Evolutionary conservation across 30 jellyfish, hydroid and myxozoan genomes (phyloP).

Genomic region (Chironex yamaguchii): DNA sequence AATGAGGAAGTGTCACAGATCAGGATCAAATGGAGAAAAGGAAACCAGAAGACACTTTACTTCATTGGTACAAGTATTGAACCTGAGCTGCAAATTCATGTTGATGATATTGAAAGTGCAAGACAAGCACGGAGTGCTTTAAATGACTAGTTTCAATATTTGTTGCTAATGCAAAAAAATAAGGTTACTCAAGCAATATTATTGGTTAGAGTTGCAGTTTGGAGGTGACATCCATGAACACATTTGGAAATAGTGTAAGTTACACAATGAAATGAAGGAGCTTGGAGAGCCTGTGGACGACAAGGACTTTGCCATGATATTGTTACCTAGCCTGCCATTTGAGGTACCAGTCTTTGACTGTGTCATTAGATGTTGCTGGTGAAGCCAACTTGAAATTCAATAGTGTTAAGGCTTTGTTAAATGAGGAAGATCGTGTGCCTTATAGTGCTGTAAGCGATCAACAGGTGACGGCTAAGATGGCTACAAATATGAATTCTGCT

Average conservation of each 20-base stretch:
- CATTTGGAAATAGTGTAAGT: conserved; percentile 26
- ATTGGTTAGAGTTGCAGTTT: conserved; percentile 36
- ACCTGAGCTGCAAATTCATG: conserved; percentile 42
- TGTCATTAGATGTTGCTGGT: conserved; percentile 43
- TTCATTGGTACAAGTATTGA: conserved; percentile 29
- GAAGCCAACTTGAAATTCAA: conserved; percentile 6
- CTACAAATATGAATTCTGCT: neutral
- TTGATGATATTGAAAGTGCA: conserved; percentile 3
- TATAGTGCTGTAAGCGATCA: neutral
- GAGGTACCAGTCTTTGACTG: conserved; percentile 40
- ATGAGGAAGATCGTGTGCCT: conserved; percentile 8
- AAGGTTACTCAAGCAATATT: conserved; percentile 21
- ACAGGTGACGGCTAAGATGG: neutral
- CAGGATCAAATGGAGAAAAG: conserved; percentile 21
- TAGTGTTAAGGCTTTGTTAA: conserved; percentile 29
- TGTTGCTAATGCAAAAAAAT: conserved; percentile 45
- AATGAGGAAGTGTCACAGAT: neutral
- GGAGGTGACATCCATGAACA: conserved; percentile 38
- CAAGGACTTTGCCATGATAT: conserved; percentile 39
- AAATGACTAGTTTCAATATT: conserved; percentile 48
- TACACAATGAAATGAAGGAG: conserved; percentile 46
- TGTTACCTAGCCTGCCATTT: conserved; percentile 29
- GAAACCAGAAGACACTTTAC: conserved; percentile 35
- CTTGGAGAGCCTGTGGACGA: conserved; percentile 21
- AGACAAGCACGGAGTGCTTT: conserved; percentile 14